Base-by-base conservation (phyloP, 2,797 vertebrate species). In the Sebastes taczanowskii region DNA sequence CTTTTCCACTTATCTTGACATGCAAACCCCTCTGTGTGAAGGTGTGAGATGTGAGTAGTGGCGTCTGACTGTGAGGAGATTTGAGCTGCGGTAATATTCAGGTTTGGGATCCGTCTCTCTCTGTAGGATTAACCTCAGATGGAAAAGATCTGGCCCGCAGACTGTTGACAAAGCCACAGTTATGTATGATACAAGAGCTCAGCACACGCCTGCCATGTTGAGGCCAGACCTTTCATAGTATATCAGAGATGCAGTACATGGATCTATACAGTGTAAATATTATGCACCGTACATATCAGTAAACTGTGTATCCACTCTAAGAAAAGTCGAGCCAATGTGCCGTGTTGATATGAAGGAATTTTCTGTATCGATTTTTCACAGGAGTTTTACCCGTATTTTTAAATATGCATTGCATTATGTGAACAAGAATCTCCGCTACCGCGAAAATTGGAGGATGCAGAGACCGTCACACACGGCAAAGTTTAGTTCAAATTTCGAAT, bases 1-100 rank as follows among this genome's bases (percentile, higher is more conserved):
- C 86, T 91, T 90, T 90, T 86, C 88, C 89, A 92, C 92, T 94
- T 94, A 93, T 94, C 93, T 92, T 92, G 92, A 94, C 93, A 94
- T 93, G 92, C 93, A 94, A 94, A 93, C 90, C 91, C 90, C 90
- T 90, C 86, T 88, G 88, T 87, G 91, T 91, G 91, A 90, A 92
- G 90, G 90, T 91, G 92, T 89, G 93, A 93, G 92, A 93, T 94
- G 93, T 86, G 93, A 94, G 89, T 80, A 90, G 92, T 91, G 90
- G 90, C 84, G 81, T 94, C 92, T 91, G 88, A 91, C 91, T 90
- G 87, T 27, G 90, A 88, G 92, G 90, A 88, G 92, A 93, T 94
- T 90, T 92, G 86, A 92, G 91, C 86, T 74, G 85, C 34, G 64
- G 92, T 93, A 94, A 94, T 94, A 93, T 94, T 94, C 91, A 90